phyloP scores from a whole-genome alignment of 2,888 invertebrate species.

The Orthonevra nobilis region DNA sequence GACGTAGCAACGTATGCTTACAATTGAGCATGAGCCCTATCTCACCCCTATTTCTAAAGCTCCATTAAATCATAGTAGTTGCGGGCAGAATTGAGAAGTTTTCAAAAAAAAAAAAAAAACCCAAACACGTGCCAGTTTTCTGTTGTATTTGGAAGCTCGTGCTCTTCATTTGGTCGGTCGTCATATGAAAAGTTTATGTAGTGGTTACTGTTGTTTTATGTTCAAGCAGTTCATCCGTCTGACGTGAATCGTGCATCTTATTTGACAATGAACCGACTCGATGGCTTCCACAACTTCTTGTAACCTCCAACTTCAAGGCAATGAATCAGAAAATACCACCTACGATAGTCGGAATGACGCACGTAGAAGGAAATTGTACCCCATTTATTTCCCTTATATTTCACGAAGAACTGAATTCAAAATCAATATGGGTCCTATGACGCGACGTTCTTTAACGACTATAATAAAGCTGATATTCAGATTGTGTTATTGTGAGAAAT shows the following conservation, averaged over 20 bases:
- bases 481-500: too few species aligned
- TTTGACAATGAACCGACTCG: conserved; percentile 42
- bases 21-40: conserved; percentile 35
- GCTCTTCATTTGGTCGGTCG: not conserved
- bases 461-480: too few species aligned
- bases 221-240: not conserved
- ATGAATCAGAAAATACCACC: not conserved
- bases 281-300: conserved; percentile 23
- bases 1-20: conserved; percentile 34
- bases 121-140: conserved; percentile 44
- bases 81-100: too few species aligned
- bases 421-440: too few species aligned
- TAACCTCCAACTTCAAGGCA: conserved; percentile 23
- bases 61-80: conserved; percentile 37
- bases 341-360: not conserved
- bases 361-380: too few species aligned
- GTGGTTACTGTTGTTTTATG: not conserved
- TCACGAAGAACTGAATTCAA: too few species aligned
- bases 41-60: conserved; percentile 27
- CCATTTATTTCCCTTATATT: too few species aligned
- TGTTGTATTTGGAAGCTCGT: not conserved
- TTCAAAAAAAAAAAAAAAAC: too few species aligned
- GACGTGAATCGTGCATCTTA: conserved; percentile 32
- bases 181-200: conserved; percentile 3
- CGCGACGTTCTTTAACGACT: too few species aligned